These are phyloP conservation scores for Lagodon rhomboides DNA, from an alignment of 2,797 vertebrate genomes.

Conservation along the genomic window DNA sequence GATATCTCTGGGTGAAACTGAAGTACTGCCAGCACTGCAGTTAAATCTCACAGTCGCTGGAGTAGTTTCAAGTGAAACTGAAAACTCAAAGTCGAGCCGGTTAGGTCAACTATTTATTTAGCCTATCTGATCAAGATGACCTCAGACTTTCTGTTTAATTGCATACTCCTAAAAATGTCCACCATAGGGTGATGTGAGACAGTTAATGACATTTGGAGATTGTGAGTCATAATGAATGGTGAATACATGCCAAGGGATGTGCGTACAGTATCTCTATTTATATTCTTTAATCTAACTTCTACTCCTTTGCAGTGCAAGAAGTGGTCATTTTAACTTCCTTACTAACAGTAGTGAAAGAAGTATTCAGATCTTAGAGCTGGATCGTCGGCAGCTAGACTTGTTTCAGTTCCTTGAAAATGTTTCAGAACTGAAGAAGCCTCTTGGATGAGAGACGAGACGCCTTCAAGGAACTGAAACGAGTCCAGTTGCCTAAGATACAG, in stretches of 20 bases:
- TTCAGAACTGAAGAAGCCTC: too few species aligned
- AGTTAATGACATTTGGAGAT: conserved; percentile 33
- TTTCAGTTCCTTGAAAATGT: too few species aligned
- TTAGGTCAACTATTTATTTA: conserved; percentile 58
- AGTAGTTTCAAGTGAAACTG: conserved; percentile 46
- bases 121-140: conserved; percentile 62
- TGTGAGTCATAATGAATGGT: conserved; percentile 17
- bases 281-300: conserved; percentile 1
- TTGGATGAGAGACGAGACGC: too few species aligned
- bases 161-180: conserved; percentile 18
- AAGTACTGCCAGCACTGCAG: conserved; percentile 47
- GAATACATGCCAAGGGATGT: conserved; percentile 16
- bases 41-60: conserved; percentile 52
- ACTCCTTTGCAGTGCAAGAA: neutral
- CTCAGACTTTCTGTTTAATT: conserved; percentile 53
- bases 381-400: too few species aligned
- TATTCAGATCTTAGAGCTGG: too few species aligned
- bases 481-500: too few species aligned
- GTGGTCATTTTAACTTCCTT: conserved; percentile 20
- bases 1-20: conserved; percentile 57
- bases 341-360: too few species aligned
- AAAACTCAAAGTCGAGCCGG: conserved; percentile 28
- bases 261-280: conserved; percentile 10
- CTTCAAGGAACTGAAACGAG: too few species aligned
- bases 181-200: conserved; percentile 10